phyloP scores from a whole-genome alignment of 2,888 invertebrate genomes.

The Tetheella fluctuosa region DNA sequence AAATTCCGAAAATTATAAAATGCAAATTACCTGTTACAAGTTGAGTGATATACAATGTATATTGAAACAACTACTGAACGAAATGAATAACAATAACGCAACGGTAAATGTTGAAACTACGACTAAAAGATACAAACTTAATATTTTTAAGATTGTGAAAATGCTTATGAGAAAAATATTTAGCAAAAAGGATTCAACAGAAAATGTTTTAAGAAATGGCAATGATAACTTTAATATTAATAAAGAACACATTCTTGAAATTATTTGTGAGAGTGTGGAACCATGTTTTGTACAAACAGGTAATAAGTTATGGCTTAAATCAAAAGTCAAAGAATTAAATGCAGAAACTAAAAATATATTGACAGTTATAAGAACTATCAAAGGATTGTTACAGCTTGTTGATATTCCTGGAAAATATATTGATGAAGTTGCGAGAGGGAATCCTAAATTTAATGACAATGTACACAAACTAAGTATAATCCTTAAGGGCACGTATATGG shows the following conservation, averaged over 20 bases:
- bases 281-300: slow-evolving; percentile 47
- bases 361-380: slow-evolving; percentile 58
- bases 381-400: slow-evolving; percentile 54
- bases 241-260: slow-evolving; percentile 49
- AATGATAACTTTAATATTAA: slow-evolving; percentile 26
- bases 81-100: slow-evolving; percentile 31
- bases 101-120: slow-evolving; percentile 23
- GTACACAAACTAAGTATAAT: slow-evolving; percentile 54
- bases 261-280: slow-evolving; percentile 55
- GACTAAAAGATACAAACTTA: slow-evolving; percentile 34
- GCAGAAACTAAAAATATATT: slow-evolving; percentile 56
- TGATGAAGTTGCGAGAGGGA: slow-evolving; percentile 22
- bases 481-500: slow-evolving; percentile 43
- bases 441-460: slow-evolving; percentile 34
- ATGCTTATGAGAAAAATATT: slow-evolving; percentile 59
- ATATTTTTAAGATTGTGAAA: slow-evolving; percentile 54
- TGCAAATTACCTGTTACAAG: slow-evolving; percentile 15
- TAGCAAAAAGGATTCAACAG: slow-evolving; percentile 23
- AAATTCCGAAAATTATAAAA: neutral
- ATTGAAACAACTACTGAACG: slow-evolving; percentile 30
- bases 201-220: slow-evolving; percentile 23
- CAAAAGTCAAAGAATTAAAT: slow-evolving; percentile 55
- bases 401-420: slow-evolving; percentile 32
- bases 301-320: slow-evolving; percentile 43
- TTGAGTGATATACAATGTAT: slow-evolving; percentile 31